Percentiles rank a stretch among this genome's conserved stretches.
Conservation (phyloP, 2,797 vertebrate genomes). For the Clarias fuscus region DNA sequence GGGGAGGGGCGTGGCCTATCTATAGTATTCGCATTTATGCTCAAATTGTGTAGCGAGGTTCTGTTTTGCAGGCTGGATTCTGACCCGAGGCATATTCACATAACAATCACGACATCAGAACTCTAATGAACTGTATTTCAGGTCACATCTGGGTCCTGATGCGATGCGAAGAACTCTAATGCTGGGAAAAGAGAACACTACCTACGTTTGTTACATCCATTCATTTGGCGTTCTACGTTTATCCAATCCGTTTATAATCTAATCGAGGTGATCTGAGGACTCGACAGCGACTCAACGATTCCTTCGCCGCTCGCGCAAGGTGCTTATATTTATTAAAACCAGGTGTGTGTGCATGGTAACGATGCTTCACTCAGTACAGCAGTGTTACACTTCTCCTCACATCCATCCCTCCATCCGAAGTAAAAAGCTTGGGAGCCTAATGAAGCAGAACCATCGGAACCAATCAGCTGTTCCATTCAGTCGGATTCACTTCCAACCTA, state of each 20-base stretch:
- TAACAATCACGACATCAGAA: not conserved
- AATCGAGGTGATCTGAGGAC: not conserved
- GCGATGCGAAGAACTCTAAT: not conserved
- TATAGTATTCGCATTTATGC: conserved; percentile 44
- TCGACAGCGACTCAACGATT: not conserved
- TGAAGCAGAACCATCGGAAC: not conserved
- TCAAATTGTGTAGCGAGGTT: not conserved
- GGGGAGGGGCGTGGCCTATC: conserved; percentile 31
- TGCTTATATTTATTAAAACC: not conserved
- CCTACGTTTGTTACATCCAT: not conserved
- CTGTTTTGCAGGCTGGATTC: not conserved
- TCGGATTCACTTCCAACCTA: not conserved
- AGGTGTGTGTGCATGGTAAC: not conserved
- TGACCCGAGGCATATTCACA: not conserved
- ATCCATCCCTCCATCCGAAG: not conserved
- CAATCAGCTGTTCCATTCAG: not conserved
- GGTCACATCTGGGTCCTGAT: not conserved
- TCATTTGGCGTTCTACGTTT: not conserved
- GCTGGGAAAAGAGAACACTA: conserved; percentile 20
- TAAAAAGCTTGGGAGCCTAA: not conserved
- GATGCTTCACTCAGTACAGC: not conserved
- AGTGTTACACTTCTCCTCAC: not conserved
- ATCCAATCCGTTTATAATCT: not conserved
- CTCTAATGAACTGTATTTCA: not conserved
- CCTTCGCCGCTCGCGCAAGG: not conserved